A percentile compares a stretch with the other conserved stretches of the same genome.
Conservation (phyloP, 2,113 vertebrate species). For the Aviceda subcristata region DNA sequence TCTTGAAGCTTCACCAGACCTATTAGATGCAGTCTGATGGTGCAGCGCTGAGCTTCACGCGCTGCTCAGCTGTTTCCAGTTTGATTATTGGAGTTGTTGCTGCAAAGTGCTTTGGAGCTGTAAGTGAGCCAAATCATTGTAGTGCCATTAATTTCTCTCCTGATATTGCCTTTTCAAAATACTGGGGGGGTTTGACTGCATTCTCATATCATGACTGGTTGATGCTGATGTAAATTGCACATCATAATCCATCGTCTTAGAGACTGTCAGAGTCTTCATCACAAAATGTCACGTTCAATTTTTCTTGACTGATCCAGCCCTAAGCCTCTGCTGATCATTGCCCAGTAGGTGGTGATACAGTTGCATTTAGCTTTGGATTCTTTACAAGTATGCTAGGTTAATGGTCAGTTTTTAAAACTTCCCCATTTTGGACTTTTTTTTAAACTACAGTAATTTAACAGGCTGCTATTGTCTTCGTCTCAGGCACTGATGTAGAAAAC, state of each 20-base stretch:
- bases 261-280: neutral
- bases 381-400: neutral
- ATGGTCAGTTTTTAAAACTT: neutral
- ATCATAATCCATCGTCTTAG: neutral
- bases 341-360: neutral
- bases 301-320: neutral
- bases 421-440: neutral
- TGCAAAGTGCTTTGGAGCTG: neutral
- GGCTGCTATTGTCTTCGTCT: neutral
- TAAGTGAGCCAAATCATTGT: neutral
- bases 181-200: rapidly evolving
- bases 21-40: neutral
- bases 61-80: neutral
- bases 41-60: neutral
- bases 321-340: neutral
- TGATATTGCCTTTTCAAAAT: neutral
- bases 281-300: neutral
- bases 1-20: neutral
- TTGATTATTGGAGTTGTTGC: neutral
- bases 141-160: neutral
- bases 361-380: neutral
- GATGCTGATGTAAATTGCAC: neutral
- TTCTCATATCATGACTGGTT: neutral
- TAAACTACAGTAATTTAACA: neutral
- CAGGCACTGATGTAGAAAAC: neutral